Evolutionary conservation across 2,888 invertebrate genomes (phyloP).

Genomic region (Lamellibrachia columna): DNA sequence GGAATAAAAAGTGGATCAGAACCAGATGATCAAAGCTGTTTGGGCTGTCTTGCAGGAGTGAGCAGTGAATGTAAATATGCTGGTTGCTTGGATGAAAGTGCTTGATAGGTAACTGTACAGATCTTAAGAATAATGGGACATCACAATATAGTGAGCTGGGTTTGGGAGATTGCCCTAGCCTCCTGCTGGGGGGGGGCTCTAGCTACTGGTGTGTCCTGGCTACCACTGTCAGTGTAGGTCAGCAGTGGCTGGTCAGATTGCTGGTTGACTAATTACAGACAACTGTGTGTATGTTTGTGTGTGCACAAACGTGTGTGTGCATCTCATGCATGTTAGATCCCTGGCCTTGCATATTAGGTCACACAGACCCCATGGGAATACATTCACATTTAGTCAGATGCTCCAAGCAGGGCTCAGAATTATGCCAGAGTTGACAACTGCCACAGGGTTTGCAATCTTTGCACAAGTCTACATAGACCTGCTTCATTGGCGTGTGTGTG

Average conservation of each 20-base stretch:
- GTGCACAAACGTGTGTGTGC: not conserved
- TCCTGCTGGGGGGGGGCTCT: not conserved
- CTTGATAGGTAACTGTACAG: too few species aligned
- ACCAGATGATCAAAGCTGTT: too few species aligned
- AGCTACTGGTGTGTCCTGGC: not conserved
- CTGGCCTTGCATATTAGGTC: conserved; percentile 6
- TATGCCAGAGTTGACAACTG: not conserved
- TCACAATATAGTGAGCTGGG: not conserved
- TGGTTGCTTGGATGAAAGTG: too few species aligned
- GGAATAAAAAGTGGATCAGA: too few species aligned
- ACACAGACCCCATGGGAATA: not conserved
- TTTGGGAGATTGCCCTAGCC: not conserved
- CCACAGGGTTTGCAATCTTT: not conserved
- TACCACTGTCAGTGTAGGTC: not conserved
- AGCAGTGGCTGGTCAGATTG: not conserved
- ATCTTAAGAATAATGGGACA: too few species aligned
- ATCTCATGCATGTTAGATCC: not conserved
- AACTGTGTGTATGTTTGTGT: not conserved
- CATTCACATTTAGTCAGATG: not conserved
- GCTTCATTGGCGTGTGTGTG: too few species aligned
- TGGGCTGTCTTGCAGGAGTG: too few species aligned
- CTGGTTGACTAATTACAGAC: not conserved
- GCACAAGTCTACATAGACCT: too few species aligned
- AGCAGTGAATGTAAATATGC: too few species aligned
- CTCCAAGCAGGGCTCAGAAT: not conserved